A percentile compares a stretch with the other conserved stretches of the same genome.
Conservation (phyloP, 1,140 invertebrate genomes). For the Zaprionus kolodkinae region DNA sequence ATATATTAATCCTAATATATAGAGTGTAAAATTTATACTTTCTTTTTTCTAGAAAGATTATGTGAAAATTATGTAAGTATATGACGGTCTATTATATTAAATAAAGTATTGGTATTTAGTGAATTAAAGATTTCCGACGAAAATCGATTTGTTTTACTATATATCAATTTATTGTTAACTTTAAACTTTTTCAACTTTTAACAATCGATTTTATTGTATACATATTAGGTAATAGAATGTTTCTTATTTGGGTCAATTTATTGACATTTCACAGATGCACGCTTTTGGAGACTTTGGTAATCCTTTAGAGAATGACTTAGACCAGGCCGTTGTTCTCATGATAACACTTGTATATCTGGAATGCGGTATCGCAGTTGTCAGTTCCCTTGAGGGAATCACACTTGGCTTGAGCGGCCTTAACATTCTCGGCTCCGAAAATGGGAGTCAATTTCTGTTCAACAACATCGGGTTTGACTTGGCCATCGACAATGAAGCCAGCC, state of each 20-base stretch:
- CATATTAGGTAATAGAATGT: not conserved
- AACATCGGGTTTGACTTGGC: constrained; percentile 56
- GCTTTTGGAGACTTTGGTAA: constrained; percentile 7
- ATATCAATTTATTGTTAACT: not conserved
- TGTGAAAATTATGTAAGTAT: too few species aligned
- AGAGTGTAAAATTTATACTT: too few species aligned
- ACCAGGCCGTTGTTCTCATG: constrained; percentile 48
- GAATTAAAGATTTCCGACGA: constrained; percentile 23
- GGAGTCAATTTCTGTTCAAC: constrained; percentile 51
- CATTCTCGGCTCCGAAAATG: constrained; percentile 45
- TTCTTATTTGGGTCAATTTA: not conserved
- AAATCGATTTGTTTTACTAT: not conserved
- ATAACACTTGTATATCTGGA: constrained; percentile 67
- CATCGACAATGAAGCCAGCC: constrained; percentile 51
- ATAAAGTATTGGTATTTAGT: not conserved
- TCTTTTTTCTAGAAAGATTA: too few species aligned
- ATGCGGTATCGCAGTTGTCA: constrained; percentile 71
- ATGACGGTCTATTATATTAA: not conserved
- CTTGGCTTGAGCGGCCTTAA: constrained; percentile 56
- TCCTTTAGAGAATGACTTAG: constrained; percentile 19
- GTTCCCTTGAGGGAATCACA: constrained; percentile 56
- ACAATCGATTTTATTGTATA: not conserved
- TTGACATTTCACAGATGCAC: constrained; percentile 36
- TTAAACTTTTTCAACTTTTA: not conserved
- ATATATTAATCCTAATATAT: too few species aligned